Evolutionary conservation across 2,888 invertebrate genomes (phyloP).

Genomic region (Cryptus viduatorius): DNA sequence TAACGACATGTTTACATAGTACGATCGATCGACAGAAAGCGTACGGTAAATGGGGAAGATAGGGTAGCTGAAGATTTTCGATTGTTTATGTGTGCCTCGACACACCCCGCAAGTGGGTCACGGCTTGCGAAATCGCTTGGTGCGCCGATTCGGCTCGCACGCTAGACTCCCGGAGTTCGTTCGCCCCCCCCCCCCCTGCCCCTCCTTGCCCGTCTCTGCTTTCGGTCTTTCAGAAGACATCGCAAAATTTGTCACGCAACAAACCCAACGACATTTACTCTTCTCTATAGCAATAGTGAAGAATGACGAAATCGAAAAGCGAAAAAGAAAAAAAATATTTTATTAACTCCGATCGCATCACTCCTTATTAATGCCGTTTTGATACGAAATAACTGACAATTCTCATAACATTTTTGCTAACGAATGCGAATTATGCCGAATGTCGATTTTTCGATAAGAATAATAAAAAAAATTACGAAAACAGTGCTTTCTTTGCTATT

Average conservation of each 20-base stretch:
- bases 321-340: not conserved
- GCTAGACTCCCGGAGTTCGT: not conserved
- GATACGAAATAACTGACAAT: too few species aligned
- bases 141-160: constrained; percentile 38
- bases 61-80: constrained; percentile 16
- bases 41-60: not conserved
- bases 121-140: constrained; percentile 69
- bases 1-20: not conserved
- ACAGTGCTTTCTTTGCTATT: not conserved
- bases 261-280: constrained; percentile 23
- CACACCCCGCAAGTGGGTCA: constrained; percentile 65
- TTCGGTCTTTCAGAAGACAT: not conserved
- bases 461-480: not conserved
- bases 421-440: not conserved
- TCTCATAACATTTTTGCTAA: not conserved
- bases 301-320: not conserved
- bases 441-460: not conserved
- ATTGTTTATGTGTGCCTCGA: constrained; percentile 14
- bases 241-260: constrained; percentile 55
- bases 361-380: too few species aligned
- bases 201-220: not conserved
- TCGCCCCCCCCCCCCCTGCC: not conserved
- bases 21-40: not conserved
- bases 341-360: too few species aligned
- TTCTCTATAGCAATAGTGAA: not conserved